These are phyloP conservation scores for Calephelis nemesis DNA, from an alignment of 1,140 invertebrate genomes.

Conservation along the genomic window DNA sequence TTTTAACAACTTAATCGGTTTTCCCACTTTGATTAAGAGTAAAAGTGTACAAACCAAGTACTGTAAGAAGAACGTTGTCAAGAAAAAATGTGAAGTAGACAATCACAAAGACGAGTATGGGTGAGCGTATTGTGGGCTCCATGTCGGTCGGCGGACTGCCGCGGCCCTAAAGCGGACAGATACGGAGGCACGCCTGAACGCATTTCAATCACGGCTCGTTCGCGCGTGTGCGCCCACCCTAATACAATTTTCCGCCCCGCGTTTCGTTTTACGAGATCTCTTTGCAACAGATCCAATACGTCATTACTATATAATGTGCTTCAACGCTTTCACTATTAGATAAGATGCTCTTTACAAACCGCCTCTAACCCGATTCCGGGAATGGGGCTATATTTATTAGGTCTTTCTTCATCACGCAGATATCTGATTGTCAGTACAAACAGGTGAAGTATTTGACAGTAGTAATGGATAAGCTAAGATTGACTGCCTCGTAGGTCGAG, in stretches of 20 bases:
- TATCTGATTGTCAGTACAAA: no score
- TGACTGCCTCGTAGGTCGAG: no score
- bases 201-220: slow-evolving; percentile 51
- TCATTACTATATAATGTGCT: no score
- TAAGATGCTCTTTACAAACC: no score
- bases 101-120: slow-evolving; percentile 68
- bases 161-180: background rate
- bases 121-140: background rate
- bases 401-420: no score
- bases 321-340: no score
- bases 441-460: no score
- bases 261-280: slow-evolving; percentile 31
- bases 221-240: slow-evolving; percentile 45
- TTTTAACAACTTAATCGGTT: no score
- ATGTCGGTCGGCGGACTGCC: slow-evolving; percentile 12
- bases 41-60: slow-evolving; percentile 83
- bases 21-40: background rate
- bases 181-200: background rate
- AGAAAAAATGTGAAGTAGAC: slow-evolving; percentile 85
- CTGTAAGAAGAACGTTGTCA: slow-evolving; percentile 89
- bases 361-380: no score
- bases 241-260: slow-evolving; percentile 48
- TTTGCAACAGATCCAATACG: slow-evolving; percentile 14
- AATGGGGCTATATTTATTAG: no score
- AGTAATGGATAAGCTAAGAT: no score